A percentile compares a stretch with the other conserved stretches of the same genome.
Conservation (phyloP, 2,888 invertebrate genomes). For the Noctua comes region DNA sequence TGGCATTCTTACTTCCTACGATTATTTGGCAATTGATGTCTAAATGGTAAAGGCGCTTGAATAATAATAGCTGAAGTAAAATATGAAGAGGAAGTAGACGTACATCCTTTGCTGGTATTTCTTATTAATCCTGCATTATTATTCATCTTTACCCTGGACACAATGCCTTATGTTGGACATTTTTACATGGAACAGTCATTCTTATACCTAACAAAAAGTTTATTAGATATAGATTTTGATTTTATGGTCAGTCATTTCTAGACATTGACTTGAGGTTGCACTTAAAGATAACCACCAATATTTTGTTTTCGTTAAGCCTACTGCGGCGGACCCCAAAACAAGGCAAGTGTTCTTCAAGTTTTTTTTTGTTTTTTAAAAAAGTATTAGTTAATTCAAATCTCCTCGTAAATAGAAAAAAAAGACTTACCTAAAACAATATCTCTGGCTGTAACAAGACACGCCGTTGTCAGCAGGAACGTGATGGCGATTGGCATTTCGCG, state of each 20-base stretch:
- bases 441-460: conserved; percentile 80
- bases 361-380: neutral
- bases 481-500: conserved; percentile 85
- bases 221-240: neutral
- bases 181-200: conserved; percentile 10
- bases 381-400: neutral
- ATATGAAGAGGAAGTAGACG: conserved; percentile 51
- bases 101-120: conserved; percentile 46
- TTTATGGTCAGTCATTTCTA: neutral
- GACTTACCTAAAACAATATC: conserved; percentile 86
- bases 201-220: neutral
- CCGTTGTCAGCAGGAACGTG: conserved; percentile 78
- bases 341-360: neutral
- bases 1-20: conserved; percentile 53
- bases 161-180: conserved; percentile 18
- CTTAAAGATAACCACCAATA: neutral
- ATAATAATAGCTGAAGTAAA: conserved; percentile 52
- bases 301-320: neutral
- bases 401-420: conserved; percentile 5
- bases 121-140: conserved; percentile 39
- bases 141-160: conserved; percentile 30
- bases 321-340: neutral
- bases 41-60: conserved; percentile 28
- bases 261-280: neutral
- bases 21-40: conserved; percentile 53